Evolutionary conservation across 2,888 invertebrate genomes (phyloP).

Genomic region (Drymonia ruficornis): DNA sequence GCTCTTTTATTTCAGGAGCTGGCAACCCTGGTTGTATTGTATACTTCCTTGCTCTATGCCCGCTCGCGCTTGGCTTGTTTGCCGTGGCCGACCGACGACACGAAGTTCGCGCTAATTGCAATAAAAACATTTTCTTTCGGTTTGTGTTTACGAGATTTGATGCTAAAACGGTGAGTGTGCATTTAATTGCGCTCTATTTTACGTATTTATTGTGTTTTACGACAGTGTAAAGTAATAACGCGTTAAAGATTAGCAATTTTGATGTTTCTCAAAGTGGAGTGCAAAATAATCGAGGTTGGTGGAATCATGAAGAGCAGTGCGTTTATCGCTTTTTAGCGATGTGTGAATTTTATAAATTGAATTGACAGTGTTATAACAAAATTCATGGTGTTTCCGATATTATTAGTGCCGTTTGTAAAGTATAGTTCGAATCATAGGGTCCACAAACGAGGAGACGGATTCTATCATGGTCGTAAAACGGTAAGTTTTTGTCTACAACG

Average conservation of each 20-base stretch:
- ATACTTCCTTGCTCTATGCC: background rate
- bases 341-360: conserved; percentile 75
- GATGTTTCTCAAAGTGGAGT: conserved; percentile 74
- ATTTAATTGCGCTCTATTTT: conserved; percentile 34
- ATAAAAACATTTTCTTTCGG: conserved; percentile 61
- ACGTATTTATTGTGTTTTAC: conserved; percentile 33
- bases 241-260: conserved; percentile 39
- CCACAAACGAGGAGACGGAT: conserved; percentile 83
- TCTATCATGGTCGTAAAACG: conserved; percentile 86
- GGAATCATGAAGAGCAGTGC: conserved; percentile 74
- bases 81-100: conserved; percentile 14
- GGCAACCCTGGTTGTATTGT: no score
- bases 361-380: conserved; percentile 76
- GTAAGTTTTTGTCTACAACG: conserved; percentile 63
- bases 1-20: no score
- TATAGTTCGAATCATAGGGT: conserved; percentile 83
- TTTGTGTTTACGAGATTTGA: conserved; percentile 70
- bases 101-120: conserved; percentile 42
- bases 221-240: conserved; percentile 34
- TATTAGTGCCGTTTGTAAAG: conserved; percentile 74
- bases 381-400: conserved; percentile 81
- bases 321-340: conserved; percentile 81
- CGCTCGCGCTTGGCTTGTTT: background rate
- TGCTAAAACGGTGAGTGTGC: conserved; percentile 40
- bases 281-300: conserved; percentile 65